Percentiles rank a stretch among this genome's conserved stretches.
These are phyloP conservation scores for Diarsia brunnea DNA, from an alignment of 2,888 invertebrate genomes.

Conservation along the genomic window DNA sequence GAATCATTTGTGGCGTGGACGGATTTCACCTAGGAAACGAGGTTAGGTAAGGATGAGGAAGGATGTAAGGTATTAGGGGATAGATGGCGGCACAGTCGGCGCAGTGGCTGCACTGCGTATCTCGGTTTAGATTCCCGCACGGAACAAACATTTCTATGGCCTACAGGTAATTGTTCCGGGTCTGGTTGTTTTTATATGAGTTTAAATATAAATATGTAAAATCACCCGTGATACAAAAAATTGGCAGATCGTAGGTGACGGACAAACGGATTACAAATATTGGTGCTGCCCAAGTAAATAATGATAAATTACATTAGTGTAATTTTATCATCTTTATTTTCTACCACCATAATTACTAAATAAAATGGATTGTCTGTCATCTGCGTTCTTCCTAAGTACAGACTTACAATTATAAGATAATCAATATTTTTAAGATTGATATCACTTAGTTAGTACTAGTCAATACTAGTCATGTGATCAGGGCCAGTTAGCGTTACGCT, in stretches of 20 bases:
- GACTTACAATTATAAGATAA: not conserved
- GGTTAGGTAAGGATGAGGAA: conserved; percentile 45
- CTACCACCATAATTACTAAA: not conserved
- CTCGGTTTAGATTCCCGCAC: not conserved
- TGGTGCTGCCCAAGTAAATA: not conserved
- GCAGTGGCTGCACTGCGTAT: not conserved
- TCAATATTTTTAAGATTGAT: not conserved
- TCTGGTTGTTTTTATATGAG: not conserved
- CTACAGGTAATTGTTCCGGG: not conserved
- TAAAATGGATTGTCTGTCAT: not conserved
- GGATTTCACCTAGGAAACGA: conserved; percentile 79
- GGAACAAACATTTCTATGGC: not conserved
- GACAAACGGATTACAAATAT: not conserved
- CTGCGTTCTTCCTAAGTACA: not conserved
- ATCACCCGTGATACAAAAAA: not conserved
- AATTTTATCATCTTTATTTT: no score
- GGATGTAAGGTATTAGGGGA: not conserved
- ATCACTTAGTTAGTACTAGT: not conserved
- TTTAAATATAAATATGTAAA: not conserved
- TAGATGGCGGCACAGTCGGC: not conserved
- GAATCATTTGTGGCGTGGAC: conserved; percentile 89
- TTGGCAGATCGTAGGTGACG: not conserved
- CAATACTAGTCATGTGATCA: not conserved
- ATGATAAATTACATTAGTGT: not conserved
- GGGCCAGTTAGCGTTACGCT: not conserved